Base-by-base conservation (phyloP, 2,888 invertebrate genomes). In the Dasysyrphus tricinctus region DNA sequence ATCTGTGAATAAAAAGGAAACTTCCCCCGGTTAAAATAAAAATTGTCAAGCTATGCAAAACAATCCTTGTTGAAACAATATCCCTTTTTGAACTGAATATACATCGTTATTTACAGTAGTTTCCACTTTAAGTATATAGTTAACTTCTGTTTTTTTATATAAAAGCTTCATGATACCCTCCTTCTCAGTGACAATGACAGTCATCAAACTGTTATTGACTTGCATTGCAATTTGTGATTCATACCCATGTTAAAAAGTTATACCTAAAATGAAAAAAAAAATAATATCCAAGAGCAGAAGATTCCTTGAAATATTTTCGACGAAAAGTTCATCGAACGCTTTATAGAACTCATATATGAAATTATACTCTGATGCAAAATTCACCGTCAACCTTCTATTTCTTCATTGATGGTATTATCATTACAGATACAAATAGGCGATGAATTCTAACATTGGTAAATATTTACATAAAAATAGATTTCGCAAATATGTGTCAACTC, bases 271-370 rank as follows among this genome's bases (percentile, higher is more conserved):
- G 29, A 63, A n/a, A 29, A 42, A 24, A 61, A 42, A 32, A 42
- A 44, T 29, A n/a, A 29, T 29, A 56, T 11, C 5, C n/a, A 56
- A 9, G 14, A 63, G 44, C 29, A 42, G 29, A 42, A 29, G 8
- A 63, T 63, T 44, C 32, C 16, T 63, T 44, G n/a, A 63, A 47
- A 19, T 57, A 47, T 63, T 44, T 44, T 6, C 16, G 16, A 32
- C 42, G 63, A 32, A 19, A 19, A 16, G 65, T 67, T 67, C 65
- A 67, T 67, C 44, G 63, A 63, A 63, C 63, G 63, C n/a, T 63
- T 32, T 63, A 63, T 63, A 44, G 63, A 63, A 63, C 47, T 65
- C 32, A 34, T 11, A 47, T 19, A 59, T 16, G 32, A 32, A 32
- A 6, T 0, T 24, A 65, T 47, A 65, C 61, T 61, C 8, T 0